A percentile compares a stretch with the other conserved stretches of the same genome.
phyloP scores from a whole-genome alignment of 2,888 invertebrate genomes.

The Meliscaeva auricollis region DNA sequence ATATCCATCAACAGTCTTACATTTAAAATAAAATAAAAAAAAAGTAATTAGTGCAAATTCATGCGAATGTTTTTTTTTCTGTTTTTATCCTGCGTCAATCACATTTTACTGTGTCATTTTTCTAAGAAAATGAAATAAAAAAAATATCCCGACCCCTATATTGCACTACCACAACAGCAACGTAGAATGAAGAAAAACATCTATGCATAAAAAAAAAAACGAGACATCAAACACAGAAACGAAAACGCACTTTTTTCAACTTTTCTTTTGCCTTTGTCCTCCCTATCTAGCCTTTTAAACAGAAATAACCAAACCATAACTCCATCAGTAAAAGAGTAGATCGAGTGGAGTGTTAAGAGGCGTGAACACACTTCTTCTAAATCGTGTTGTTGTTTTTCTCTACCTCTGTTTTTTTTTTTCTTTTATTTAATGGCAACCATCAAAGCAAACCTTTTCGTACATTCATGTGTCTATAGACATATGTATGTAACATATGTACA shows the following conservation, averaged over 20 bases:
- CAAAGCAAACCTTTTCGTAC: too few species aligned
- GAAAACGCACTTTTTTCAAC: conserved; percentile 50
- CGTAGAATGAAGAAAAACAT: conserved; percentile 24
- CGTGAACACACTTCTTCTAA: conserved; percentile 6
- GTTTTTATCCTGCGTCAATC: neutral
- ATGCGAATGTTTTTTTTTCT: neutral
- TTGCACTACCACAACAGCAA: neutral
- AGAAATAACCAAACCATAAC: conserved; percentile 29
- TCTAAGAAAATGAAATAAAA: neutral
- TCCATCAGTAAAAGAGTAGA: conserved; percentile 51
- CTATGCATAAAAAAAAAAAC: conserved; percentile 26
- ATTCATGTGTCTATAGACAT: too few species aligned
- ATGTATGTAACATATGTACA: too few species aligned
- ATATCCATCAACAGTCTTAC: too few species aligned
- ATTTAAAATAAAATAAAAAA: conserved; percentile 12
- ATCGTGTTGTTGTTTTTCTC: neutral
- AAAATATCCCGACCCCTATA: neutral
- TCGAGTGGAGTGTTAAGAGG: conserved; percentile 58
- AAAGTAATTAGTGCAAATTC: conserved; percentile 4
- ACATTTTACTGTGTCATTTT: too few species aligned
- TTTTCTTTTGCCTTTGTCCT: neutral
- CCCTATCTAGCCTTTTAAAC: neutral
- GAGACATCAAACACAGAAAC: conserved; percentile 61
- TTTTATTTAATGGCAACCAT: neutral
- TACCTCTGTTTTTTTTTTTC: conserved; percentile 18